Conservation (phyloP, 2,888 invertebrate species). For the Heteropelma amictum region DNA sequence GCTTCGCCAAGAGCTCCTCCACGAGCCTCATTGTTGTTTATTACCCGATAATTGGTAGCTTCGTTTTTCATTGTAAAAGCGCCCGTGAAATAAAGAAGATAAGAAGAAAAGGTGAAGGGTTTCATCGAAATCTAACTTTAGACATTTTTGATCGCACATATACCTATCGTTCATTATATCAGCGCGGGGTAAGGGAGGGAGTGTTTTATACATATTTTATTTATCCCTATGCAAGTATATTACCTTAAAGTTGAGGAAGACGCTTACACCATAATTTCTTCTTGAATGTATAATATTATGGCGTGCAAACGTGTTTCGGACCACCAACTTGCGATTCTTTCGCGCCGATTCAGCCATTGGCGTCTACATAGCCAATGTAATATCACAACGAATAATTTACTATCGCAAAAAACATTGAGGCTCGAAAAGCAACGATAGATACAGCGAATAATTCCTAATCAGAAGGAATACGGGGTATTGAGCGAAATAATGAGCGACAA, state of each 20-base stretch:
- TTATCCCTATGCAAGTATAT: neutral
- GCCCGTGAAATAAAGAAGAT: constrained; percentile 33
- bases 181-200: constrained; percentile 23
- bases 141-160: constrained; percentile 20
- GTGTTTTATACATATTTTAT: neutral
- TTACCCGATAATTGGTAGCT: constrained; percentile 54
- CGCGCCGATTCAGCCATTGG: neutral
- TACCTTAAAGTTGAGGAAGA: neutral
- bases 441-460: constrained; percentile 25
- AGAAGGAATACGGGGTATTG: constrained; percentile 1
- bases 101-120: constrained; percentile 18
- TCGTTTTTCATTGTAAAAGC: constrained; percentile 42
- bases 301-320: constrained; percentile 2
- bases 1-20: constrained; percentile 30
- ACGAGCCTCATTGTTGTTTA: constrained; percentile 52
- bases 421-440: constrained; percentile 2
- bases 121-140: constrained; percentile 13
- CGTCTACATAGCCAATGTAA: constrained; percentile 17
- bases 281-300: constrained; percentile 15
- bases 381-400: constrained; percentile 31
- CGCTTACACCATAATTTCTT: constrained; percentile 29
- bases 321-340: neutral
- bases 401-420: constrained; percentile 45
- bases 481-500: constrained; percentile 37
- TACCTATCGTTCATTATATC: constrained; percentile 29